These are phyloP conservation scores for Grantiella picta DNA, from an alignment of 2,113 vertebrate species.

Conservation along the genomic window DNA sequence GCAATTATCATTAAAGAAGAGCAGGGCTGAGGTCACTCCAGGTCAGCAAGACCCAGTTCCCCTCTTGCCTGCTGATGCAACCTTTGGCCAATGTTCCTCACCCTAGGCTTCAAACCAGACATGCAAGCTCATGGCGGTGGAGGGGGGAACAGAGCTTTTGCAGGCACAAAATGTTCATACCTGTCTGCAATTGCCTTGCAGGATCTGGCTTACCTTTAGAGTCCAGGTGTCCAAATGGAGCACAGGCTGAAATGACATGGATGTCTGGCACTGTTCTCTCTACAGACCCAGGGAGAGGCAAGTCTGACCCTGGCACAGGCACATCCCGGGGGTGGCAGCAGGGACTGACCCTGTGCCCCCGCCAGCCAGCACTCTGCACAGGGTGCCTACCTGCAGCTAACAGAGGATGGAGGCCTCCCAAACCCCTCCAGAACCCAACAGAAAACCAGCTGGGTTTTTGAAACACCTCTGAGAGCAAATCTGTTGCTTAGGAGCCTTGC, in stretches of 20 bases:
- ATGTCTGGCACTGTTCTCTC: neutral
- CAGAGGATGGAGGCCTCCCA: accelerated
- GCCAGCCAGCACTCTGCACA: neutral
- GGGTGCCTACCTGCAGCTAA: neutral
- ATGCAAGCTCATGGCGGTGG: accelerated
- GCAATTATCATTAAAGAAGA: neutral
- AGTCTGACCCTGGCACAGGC: accelerated
- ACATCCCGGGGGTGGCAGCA: accelerated
- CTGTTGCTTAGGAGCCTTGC: neutral
- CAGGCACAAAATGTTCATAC: neutral
- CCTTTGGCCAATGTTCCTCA: neutral
- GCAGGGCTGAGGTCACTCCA: neutral
- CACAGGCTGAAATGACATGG: accelerated
- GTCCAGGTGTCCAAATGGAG: accelerated
- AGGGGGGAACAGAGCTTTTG: accelerated
- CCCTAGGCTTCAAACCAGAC: neutral
- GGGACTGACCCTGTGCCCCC: accelerated
- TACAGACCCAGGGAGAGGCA: neutral
- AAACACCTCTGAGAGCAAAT: neutral
- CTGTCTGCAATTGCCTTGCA: neutral
- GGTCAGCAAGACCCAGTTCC: neutral
- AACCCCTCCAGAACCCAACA: neutral
- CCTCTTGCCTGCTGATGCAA: neutral
- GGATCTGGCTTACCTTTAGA: neutral
- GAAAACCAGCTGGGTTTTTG: neutral